Evolutionary conservation across 1,140 invertebrate genomes (phyloP), one percentile per base, ranked within the genome.

Genomic region (Asobara japonica): DNA sequence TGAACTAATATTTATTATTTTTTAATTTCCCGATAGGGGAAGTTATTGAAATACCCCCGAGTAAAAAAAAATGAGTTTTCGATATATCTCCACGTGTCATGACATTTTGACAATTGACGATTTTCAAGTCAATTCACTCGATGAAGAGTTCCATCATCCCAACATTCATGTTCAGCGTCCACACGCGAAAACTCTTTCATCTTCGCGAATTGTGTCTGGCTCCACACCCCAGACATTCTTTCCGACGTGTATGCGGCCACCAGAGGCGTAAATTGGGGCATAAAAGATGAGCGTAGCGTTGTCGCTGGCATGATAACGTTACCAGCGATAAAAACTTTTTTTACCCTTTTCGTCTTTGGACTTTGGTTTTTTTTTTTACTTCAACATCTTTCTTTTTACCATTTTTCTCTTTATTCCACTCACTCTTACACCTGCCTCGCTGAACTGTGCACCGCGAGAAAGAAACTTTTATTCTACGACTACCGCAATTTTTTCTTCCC

Each of bases 211-310:
- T 69, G n/a, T 16, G 10, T 30, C 38, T 66, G 41, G 30, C 61
- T 18, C 56, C n/a, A n/a, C n/a, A n/a, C n/a, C n/a, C n/a, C n/a
- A n/a, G n/a, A n/a, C n/a, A n/a, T 62, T 33, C 38, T 36, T 51
- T 64, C 29, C 29, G n/a, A 45, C 11, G 51, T 65, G 33, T 65
- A 38, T 66, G 45, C 51, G 61, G 71, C 48, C 22, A 33, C 71
- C 48, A 31, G 69, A 73, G 77, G 74, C 77, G 77, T 80, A 81
- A 82, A 82, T 82, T 81, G 77, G 75, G 72, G 72, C 78, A 76
- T 82, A 81, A 82, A 82, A 82, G 74, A 80, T 80, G 78, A 82
- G 70, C 41, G 71, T 67, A 27, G 73, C 33, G 72, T 72, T 72
- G 74, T 73, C 69, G 25, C 72, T 22, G 74, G 76, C 74, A 70